These are phyloP conservation scores for Parnassius mnemosyne DNA, from an alignment of 2,888 invertebrate species.

Conservation along the genomic window DNA sequence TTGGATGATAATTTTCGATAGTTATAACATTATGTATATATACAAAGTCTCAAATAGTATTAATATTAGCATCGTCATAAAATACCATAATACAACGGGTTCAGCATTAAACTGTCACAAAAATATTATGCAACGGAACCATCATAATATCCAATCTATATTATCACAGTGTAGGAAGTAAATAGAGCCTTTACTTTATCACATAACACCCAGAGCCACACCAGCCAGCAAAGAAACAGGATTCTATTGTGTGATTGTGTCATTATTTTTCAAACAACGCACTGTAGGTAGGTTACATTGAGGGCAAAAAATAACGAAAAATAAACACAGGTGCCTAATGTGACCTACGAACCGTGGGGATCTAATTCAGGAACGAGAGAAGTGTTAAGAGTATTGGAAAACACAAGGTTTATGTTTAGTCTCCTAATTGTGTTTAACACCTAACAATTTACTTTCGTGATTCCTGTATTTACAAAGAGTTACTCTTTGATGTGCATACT, in stretches of 20 bases:
- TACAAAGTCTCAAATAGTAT: too few relatives aligned
- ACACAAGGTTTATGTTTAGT: conserved; percentile 17
- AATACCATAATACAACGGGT: too few relatives aligned
- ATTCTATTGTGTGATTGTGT: background rate
- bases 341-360: conserved; percentile 30
- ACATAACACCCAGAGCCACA: background rate
- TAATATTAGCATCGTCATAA: too few relatives aligned
- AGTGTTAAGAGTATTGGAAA: conserved; percentile 46
- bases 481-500: background rate
- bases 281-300: conserved; percentile 14
- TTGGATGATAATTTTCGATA: too few relatives aligned
- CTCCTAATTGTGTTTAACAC: conserved; percentile 24
- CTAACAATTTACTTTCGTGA: conserved; percentile 19
- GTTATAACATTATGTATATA: too few relatives aligned
- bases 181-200: conserved; percentile 1
- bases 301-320: conserved; percentile 43
- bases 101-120: too few relatives aligned
- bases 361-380: conserved; percentile 56
- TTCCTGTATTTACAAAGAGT: conserved; percentile 8
- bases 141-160: background rate
- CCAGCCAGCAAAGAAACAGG: background rate
- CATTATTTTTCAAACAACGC: conserved; percentile 29
- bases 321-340: conserved; percentile 57
- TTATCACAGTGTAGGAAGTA: background rate
- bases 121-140: too few relatives aligned